phyloP scores from a whole-genome alignment of 1,140 invertebrate genomes.

The Drosophila grimshawi region DNA sequence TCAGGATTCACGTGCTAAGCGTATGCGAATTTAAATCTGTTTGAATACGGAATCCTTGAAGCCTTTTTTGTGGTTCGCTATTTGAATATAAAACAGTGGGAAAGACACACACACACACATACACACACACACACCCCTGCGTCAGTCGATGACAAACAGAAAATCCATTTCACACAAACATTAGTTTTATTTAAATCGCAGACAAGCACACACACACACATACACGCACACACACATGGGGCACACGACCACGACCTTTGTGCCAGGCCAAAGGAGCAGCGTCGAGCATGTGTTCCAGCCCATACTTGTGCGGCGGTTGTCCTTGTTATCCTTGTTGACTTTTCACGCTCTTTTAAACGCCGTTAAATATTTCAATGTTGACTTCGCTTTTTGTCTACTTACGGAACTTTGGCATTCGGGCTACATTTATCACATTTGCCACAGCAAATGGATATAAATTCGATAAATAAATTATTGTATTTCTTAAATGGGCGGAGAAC shows the following conservation, averaged over 20 bases:
- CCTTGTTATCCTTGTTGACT: conserved; percentile 76
- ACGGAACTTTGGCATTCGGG: conserved; percentile 6
- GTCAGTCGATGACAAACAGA: conserved; percentile 76
- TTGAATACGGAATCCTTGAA: conserved; percentile 73
- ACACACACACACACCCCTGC: conserved; percentile 6
- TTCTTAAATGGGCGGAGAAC: conserved; percentile 1
- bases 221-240: conserved; percentile 33
- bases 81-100: conserved; percentile 78
- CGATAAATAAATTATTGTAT: conserved; percentile 34
- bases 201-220: conserved; percentile 40
- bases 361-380: conserved; percentile 59
- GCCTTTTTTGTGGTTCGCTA: conserved; percentile 57
- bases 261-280: conserved; percentile 36
- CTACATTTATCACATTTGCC: conserved; percentile 61
- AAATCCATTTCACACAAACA: conserved; percentile 82
- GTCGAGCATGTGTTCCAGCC: conserved; percentile 52
- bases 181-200: conserved; percentile 81
- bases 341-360: conserved; percentile 83
- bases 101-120: conserved; percentile 56
- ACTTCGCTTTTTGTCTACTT: conserved; percentile 21
- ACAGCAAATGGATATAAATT: conserved; percentile 31
- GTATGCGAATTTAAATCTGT: conserved; percentile 78
- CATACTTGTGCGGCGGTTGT: conserved; percentile 36
- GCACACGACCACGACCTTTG: conserved; percentile 47
- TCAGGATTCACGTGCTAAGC: conserved; percentile 68